A percentile compares a stretch with the other conserved stretches of the same genome.
These are phyloP conservation scores for Malacosoma neustria DNA, from an alignment of 2,888 invertebrate species.

Conservation along the genomic window DNA sequence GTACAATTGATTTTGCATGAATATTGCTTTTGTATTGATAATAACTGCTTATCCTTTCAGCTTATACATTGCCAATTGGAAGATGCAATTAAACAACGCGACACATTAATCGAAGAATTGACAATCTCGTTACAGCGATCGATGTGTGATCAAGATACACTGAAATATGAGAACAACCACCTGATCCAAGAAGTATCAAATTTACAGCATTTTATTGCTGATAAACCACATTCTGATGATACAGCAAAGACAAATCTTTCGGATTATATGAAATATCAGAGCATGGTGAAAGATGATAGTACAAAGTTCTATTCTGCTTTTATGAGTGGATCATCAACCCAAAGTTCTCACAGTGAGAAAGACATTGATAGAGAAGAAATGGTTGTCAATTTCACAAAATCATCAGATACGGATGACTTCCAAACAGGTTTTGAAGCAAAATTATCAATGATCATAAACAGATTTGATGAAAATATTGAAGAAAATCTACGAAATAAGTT, in stretches of 20 bases:
- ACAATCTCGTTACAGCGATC: slow-evolving; percentile 82
- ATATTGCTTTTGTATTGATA: slow-evolving; percentile 27
- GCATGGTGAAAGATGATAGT: slow-evolving; percentile 54
- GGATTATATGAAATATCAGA: slow-evolving; percentile 61
- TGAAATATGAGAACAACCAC: slow-evolving; percentile 76
- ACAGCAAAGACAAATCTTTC: slow-evolving; percentile 58
- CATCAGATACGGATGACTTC: slow-evolving; percentile 49
- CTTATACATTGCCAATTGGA: slow-evolving; percentile 78
- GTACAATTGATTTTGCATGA: slow-evolving; percentile 1
- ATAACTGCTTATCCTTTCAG: slow-evolving; percentile 69
- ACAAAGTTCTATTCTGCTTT: slow-evolving; percentile 60
- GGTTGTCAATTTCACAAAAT: slow-evolving; percentile 53
- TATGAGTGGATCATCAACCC: slow-evolving; percentile 51
- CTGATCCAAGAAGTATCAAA: slow-evolving; percentile 75
- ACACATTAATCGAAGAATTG: slow-evolving; percentile 82
- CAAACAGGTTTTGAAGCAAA: slow-evolving; percentile 52
- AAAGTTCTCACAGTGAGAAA: slow-evolving; percentile 59
- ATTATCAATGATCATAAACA: slow-evolving; percentile 38
- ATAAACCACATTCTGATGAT: slow-evolving; percentile 46
- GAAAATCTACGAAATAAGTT: slow-evolving; percentile 59
- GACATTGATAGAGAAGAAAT: slow-evolving; percentile 69
- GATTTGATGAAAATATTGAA: slow-evolving; percentile 49
- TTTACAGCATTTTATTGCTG: slow-evolving; percentile 50
- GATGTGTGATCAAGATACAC: slow-evolving; percentile 73
- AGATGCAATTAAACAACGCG: slow-evolving; percentile 79